A percentile compares a stretch with the other conserved stretches of the same genome.
Conservation (phyloP, 2,888 invertebrate genomes). For the Embidobia sp. region DNA sequence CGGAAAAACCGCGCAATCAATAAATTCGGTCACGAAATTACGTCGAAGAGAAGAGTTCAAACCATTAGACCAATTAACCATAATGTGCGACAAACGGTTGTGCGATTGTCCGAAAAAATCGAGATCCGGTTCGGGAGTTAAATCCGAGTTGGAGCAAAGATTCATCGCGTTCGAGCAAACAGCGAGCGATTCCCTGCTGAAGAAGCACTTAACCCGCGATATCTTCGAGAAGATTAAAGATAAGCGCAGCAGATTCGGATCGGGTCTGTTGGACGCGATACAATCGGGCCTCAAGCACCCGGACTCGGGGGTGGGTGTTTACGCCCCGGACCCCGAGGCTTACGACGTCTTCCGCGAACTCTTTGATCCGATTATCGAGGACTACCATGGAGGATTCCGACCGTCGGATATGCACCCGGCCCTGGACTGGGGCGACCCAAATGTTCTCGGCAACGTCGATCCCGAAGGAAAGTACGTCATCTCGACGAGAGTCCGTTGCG, state of each 20-base stretch:
- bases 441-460: slow-evolving; percentile 84
- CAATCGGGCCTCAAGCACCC: slow-evolving; percentile 98
- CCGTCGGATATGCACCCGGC: slow-evolving; percentile 84
- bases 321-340: slow-evolving; percentile 98
- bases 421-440: slow-evolving; percentile 84
- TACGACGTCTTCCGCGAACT: slow-evolving; percentile 95
- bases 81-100: too few relatives aligned
- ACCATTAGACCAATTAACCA: too few relatives aligned
- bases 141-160: too few relatives aligned
- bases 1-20: too few relatives aligned
- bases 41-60: too few relatives aligned
- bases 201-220: slow-evolving; percentile 74
- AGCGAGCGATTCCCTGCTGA: slow-evolving; percentile 85
- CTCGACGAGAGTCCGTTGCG: slow-evolving; percentile 87
- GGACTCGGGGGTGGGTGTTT: slow-evolving; percentile 98
- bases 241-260: slow-evolving; percentile 94
- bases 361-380: slow-evolving; percentile 95
- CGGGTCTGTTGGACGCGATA: slow-evolving; percentile 91
- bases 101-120: too few relatives aligned
- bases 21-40: too few relatives aligned
- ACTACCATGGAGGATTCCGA: slow-evolving; percentile 86
- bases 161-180: too few relatives aligned
- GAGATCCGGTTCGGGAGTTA: too few relatives aligned
- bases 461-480: slow-evolving; percentile 84
- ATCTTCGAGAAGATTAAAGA: slow-evolving; percentile 79